Conservation (phyloP, 2,888 invertebrate genomes). For the Xestobium rufovillosum region DNA sequence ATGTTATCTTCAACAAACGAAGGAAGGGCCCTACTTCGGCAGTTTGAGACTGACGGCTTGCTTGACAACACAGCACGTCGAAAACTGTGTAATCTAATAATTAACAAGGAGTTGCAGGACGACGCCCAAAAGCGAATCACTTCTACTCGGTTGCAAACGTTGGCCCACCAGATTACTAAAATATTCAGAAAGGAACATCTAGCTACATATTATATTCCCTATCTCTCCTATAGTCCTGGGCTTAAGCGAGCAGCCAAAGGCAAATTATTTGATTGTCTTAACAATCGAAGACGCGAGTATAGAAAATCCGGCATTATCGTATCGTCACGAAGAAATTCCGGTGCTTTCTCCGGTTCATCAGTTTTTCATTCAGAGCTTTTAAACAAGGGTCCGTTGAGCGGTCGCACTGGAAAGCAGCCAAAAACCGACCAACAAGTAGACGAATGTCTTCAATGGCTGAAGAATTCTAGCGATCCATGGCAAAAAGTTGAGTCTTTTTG, state of each 20-base stretch:
- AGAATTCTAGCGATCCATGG: not conserved
- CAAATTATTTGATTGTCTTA: not conserved
- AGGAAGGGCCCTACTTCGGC: not conserved
- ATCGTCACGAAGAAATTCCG: not conserved
- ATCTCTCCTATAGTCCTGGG: not conserved
- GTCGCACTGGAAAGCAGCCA: not conserved
- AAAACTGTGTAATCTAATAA: slow-evolving; percentile 1
- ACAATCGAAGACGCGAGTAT: not conserved
- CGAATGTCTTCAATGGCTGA: not conserved
- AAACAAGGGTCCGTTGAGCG: not conserved
- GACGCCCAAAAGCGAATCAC: not conserved
- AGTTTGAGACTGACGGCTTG: not conserved
- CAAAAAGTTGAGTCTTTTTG: not conserved
- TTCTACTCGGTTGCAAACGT: not conserved
- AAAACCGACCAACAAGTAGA: not conserved
- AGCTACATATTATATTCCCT: not conserved
- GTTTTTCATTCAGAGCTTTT: too few species aligned
- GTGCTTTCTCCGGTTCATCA: not conserved
- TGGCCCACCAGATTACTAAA: not conserved
- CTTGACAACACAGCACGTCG: not conserved
- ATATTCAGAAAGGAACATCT: not conserved
- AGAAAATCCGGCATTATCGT: not conserved
- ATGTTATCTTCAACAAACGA: too few species aligned
- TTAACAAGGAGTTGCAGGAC: not conserved
- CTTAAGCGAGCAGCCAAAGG: not conserved